Evolutionary conservation across 2,888 invertebrate genomes (phyloP), one percentile per base, ranked within the genome.

Genomic region (Hydraecia micacea): DNA sequence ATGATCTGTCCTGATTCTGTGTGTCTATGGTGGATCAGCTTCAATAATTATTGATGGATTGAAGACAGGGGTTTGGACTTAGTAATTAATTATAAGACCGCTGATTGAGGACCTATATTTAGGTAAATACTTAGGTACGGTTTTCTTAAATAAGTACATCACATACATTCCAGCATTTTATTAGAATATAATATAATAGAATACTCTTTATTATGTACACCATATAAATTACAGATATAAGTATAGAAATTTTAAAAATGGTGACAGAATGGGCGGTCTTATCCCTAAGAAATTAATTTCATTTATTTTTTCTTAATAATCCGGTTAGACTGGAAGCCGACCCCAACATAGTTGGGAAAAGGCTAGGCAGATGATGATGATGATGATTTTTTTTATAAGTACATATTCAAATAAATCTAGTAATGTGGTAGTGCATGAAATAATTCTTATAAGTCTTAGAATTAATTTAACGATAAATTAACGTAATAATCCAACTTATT

Each of bases 401-500:
- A n/a, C n/a, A n/a, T n/a, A n/a, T n/a, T n/a, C n/a, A n/a, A 32
- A 60, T 36, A 39, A 69, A 49, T 76, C 2, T 28, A 21, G 36
- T 3, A 39, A 67, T 28, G 8, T 36, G 18, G 28, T 25, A 32
- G 9, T 28, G 49, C 52, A 25, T 65, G 9, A 55, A 32, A 46
- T 46, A 36, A 36, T 65, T 46, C 28, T 21, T 32, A 21, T 36
- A n/a, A n/a, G n/a, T n/a, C n/a, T n/a, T n/a, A 55, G 1, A 73
- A 63, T 63, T 62, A 13, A 74, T 46, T 49, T 15, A 60, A 46
- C 8, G 11, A 18, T 25, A 42, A 42, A 58, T 46, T 60, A 55
- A 65, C 60, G 8, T 67, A 79, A 79, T 74, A 13, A 73, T 42
- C 52, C 4, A 60, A 28, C 60, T 79, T 67, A 67, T 74, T 25